These are phyloP conservation scores for Scolopax rusticola DNA, from an alignment of 2,797 vertebrate species.

Conservation along the genomic window DNA sequence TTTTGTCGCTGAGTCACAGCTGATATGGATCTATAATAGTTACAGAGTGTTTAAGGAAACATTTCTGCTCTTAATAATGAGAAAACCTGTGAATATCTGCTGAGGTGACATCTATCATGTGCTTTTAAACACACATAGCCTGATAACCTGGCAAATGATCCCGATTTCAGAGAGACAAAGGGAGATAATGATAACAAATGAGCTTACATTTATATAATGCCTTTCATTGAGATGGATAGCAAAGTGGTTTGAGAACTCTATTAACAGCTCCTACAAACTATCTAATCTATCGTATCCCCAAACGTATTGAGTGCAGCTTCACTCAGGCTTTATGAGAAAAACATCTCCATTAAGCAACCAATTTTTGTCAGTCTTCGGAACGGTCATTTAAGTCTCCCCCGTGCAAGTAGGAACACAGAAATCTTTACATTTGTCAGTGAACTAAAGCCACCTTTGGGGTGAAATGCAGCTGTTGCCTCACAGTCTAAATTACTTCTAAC, in stretches of 20 bases:
- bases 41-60: neutral
- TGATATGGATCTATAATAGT: neutral
- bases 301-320: neutral
- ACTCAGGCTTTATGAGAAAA: neutral
- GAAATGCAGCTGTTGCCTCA: neutral
- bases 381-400: neutral
- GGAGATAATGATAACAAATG: conserved; percentile 43
- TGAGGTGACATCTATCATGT: neutral
- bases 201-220: neutral
- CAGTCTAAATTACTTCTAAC: neutral
- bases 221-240: conserved; percentile 32
- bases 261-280: conserved; percentile 9
- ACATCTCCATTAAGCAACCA: conserved; percentile 17
- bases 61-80: neutral
- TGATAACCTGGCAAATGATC: conserved; percentile 1
- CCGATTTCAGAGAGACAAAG: conserved; percentile 1
- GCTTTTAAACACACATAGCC: conserved; percentile 55
- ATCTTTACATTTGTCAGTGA: neutral
- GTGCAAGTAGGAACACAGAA: neutral
- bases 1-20: neutral
- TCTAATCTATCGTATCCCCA: neutral
- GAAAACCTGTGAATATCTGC: neutral
- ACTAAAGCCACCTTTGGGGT: neutral
- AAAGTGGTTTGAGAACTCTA: conserved; percentile 3
- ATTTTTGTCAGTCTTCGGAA: neutral